phyloP scores from a whole-genome alignment of 2,888 invertebrate genomes.

The Macaria notata region DNA sequence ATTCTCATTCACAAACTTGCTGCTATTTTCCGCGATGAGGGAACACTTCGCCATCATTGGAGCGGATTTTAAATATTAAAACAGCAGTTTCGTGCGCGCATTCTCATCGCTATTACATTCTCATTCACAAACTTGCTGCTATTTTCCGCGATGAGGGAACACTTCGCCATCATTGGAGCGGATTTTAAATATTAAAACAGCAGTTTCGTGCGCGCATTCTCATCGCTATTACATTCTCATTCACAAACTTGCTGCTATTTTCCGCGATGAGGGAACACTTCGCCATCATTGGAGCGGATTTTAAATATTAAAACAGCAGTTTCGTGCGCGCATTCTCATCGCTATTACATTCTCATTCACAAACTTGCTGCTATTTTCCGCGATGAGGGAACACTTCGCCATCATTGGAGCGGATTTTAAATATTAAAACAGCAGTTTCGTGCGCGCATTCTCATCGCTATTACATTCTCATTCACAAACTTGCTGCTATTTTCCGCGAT shows the following conservation, averaged over 20 bases:
- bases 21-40: neutral
- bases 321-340: neutral
- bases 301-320: no score
- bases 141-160: neutral
- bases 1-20: slow-evolving; percentile 2
- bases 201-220: no score
- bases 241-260: neutral
- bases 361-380: neutral
- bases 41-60: slow-evolving; percentile 3
- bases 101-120: slow-evolving; percentile 1
- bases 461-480: slow-evolving; percentile 2
- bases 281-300: slow-evolving; percentile 1
- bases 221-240: slow-evolving; percentile 1
- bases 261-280: slow-evolving; percentile 1
- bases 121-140: slow-evolving; percentile 1
- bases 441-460: slow-evolving; percentile 1
- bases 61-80: neutral
- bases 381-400: slow-evolving; percentile 1
- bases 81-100: no score
- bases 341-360: slow-evolving; percentile 2
- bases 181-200: no score
- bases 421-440: no score
- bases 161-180: slow-evolving; percentile 1
- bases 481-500: neutral
- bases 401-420: slow-evolving; percentile 2